Percentiles rank a stretch among this genome's conserved stretches.
phyloP scores from a whole-genome alignment of 2,113 vertebrate genomes.

The Calyptomena viridis region DNA sequence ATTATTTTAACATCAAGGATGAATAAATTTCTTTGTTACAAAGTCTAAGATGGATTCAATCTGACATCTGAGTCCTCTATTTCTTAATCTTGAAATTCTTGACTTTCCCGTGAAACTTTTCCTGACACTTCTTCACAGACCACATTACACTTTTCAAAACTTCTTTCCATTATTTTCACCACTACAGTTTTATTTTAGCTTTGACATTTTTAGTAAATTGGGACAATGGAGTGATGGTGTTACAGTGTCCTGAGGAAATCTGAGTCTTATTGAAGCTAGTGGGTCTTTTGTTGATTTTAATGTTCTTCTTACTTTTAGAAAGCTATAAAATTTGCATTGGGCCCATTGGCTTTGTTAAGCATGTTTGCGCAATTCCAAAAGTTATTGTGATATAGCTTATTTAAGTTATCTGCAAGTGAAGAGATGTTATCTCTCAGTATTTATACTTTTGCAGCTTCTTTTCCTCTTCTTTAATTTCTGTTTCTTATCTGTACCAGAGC shows the following conservation, averaged over 20 bases:
- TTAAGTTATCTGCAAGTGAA: not conserved
- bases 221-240: not conserved
- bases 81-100: not conserved
- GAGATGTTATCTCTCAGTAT: not conserved
- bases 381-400: not conserved
- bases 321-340: not conserved
- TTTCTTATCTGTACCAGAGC: not conserved
- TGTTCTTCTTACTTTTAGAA: not conserved
- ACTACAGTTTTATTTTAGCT: not conserved
- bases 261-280: not conserved
- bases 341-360: not conserved
- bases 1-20: slow-evolving; percentile 10
- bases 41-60: not conserved
- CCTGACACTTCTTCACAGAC: not conserved
- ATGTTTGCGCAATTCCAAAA: not conserved
- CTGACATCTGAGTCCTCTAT: not conserved
- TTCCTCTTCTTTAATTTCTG: not conserved
- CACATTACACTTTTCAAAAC: not conserved
- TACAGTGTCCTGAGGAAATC: not conserved
- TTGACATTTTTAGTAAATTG: not conserved
- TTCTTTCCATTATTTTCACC: not conserved
- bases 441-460: not conserved
- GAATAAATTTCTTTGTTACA: not conserved
- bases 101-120: not conserved
- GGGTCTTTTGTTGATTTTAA: not conserved